These are phyloP conservation scores for Hippolais icterina DNA, from an alignment of 2,113 vertebrate species.

Conservation along the genomic window DNA sequence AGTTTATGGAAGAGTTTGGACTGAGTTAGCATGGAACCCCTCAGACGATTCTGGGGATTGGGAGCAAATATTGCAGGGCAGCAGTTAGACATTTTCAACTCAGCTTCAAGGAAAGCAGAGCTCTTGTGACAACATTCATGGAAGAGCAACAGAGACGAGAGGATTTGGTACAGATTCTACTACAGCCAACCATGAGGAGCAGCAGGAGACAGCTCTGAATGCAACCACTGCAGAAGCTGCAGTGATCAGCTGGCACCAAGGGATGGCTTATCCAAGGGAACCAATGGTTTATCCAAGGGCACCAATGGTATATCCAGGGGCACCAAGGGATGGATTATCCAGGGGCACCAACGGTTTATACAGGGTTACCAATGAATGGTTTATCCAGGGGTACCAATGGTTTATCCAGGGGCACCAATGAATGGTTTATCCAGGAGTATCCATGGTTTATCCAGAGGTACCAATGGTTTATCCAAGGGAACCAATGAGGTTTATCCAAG, in stretches of 20 bases:
- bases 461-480: background rate
- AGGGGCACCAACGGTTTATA: background rate
- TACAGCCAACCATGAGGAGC: fast-evolving
- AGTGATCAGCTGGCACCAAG: background rate
- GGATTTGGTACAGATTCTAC: background rate
- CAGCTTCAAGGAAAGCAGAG: background rate
- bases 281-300: background rate
- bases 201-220: background rate
- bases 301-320: background rate
- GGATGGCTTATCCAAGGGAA: background rate
- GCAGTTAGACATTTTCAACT: background rate
- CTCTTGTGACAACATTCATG: background rate
- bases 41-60: background rate
- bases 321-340: background rate
- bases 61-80: background rate
- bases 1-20: background rate
- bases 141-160: background rate
- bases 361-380: background rate
- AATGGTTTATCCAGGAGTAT: background rate
- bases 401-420: background rate
- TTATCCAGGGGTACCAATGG: background rate
- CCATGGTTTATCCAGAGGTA: background rate
- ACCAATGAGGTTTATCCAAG: background rate
- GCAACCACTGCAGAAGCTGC: background rate
- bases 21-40: background rate